Evolutionary conservation across 2,113 vertebrate species (phyloP).

Genomic region (Pedetes capensis): DNA sequence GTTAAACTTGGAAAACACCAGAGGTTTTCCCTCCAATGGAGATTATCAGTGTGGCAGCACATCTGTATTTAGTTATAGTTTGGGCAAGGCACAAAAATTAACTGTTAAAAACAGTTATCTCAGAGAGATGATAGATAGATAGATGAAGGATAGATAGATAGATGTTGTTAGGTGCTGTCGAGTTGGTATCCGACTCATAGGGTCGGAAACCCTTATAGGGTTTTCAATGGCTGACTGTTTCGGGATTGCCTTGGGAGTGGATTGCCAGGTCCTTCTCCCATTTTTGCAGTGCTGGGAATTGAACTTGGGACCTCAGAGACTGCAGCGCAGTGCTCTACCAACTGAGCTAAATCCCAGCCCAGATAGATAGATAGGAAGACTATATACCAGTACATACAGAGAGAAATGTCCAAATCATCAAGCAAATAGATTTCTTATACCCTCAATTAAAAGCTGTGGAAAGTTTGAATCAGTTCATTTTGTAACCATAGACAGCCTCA

Average conservation of each 20-base stretch:
- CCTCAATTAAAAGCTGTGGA: slow-evolving; percentile 17
- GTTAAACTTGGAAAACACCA: neutral
- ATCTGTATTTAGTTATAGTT: neutral
- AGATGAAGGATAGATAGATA: neutral
- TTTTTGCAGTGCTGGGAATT: no score
- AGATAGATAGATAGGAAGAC: no score
- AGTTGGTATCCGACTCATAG: no score
- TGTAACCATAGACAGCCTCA: slow-evolving; percentile 5
- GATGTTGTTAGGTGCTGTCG: no score
- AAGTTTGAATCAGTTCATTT: neutral
- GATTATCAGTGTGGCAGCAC: neutral
- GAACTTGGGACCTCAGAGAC: no score
- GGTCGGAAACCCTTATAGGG: no score
- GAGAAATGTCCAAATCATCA: neutral
- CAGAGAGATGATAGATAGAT: neutral
- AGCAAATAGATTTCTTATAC: neutral
- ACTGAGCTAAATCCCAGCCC: no score
- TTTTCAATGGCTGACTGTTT: no score
- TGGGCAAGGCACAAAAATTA: slow-evolving; percentile 10
- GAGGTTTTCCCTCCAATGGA: neutral
- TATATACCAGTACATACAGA: no score
- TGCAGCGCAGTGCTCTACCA: no score
- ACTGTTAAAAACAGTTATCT: neutral
- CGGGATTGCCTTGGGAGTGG: no score
- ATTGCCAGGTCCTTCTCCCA: no score